A percentile compares a stretch with the other conserved stretches of the same genome.
Conservation (phyloP, 2,888 invertebrate species). For the Crioceris asparagi region DNA sequence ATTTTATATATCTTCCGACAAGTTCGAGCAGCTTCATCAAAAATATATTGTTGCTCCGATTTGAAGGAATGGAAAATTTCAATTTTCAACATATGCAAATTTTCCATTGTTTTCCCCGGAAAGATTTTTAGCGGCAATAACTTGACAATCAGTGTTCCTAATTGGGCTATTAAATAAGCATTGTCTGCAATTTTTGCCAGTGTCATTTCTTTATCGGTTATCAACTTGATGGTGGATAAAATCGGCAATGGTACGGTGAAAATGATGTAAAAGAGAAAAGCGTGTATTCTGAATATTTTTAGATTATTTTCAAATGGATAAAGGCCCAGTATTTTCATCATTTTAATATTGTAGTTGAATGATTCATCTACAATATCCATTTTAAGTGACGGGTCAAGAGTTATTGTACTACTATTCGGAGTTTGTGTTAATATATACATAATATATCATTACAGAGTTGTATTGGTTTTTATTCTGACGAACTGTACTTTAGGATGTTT, state of each 20-base stretch:
- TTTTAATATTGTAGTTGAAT: constrained; percentile 4
- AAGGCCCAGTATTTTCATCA: constrained; percentile 8
- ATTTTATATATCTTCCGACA: constrained; percentile 2
- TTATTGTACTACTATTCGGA: too few relatives aligned
- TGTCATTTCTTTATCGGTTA: constrained; percentile 3
- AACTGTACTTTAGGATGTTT: neutral
- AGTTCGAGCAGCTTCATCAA: constrained; percentile 3
- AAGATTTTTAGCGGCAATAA: constrained; percentile 6
- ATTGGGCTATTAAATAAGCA: constrained; percentile 2
- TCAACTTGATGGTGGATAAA: constrained; percentile 1
- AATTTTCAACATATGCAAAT: constrained; percentile 2
- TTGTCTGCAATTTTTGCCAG: constrained; percentile 2
- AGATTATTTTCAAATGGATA: constrained; percentile 8
- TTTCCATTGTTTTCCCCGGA: constrained; percentile 1
- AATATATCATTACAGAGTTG: neutral
- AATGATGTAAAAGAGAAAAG: constrained; percentile 3
- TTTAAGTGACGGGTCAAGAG: neutral
- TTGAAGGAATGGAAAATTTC: constrained; percentile 1
- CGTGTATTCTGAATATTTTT: constrained; percentile 2
- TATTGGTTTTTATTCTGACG: neutral
- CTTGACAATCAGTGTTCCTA: constrained; percentile 5
- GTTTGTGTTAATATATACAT: neutral
- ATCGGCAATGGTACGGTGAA: constrained; percentile 5
- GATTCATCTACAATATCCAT: constrained; percentile 5
- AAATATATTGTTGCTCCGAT: constrained; percentile 1